Conservation (phyloP, 1,140 invertebrate genomes). For the Muscidifurax raptorellus region DNA sequence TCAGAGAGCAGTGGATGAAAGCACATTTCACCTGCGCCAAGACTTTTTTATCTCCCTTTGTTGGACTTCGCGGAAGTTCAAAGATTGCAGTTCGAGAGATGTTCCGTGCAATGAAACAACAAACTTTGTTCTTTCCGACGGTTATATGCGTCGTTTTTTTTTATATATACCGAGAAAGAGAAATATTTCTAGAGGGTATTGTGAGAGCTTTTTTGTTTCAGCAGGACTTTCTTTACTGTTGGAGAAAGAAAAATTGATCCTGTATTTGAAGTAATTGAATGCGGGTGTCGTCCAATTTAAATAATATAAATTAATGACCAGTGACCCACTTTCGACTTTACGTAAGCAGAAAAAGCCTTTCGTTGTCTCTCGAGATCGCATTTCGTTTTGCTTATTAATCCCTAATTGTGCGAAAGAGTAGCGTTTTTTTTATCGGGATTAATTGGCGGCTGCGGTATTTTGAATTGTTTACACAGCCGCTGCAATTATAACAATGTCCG, state of each 20-base stretch:
- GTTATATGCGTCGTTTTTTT: not conserved
- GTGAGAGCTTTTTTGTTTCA: not conserved
- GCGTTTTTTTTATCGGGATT: not conserved
- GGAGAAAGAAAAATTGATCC: not conserved
- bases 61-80: not conserved
- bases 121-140: not conserved
- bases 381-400: not conserved
- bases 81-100: conserved; percentile 7
- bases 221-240: not conserved
- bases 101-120: conserved; percentile 25
- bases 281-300: not conserved
- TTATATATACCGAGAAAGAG: not conserved
- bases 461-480: not conserved
- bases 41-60: conserved; percentile 23
- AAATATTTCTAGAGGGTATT: not conserved
- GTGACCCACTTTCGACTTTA: not conserved
- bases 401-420: not conserved
- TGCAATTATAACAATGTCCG: not conserved
- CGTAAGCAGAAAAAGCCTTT: not conserved
- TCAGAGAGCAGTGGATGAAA: not conserved
- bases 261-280: not conserved
- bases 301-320: not conserved
- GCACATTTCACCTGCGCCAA: conserved; percentile 1
- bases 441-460: not conserved
- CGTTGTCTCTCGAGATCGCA: not conserved